Percentiles rank a stretch among this genome's conserved stretches.
Conservation (phyloP, 2,888 invertebrate species). For the Brachylomia viminalis region DNA sequence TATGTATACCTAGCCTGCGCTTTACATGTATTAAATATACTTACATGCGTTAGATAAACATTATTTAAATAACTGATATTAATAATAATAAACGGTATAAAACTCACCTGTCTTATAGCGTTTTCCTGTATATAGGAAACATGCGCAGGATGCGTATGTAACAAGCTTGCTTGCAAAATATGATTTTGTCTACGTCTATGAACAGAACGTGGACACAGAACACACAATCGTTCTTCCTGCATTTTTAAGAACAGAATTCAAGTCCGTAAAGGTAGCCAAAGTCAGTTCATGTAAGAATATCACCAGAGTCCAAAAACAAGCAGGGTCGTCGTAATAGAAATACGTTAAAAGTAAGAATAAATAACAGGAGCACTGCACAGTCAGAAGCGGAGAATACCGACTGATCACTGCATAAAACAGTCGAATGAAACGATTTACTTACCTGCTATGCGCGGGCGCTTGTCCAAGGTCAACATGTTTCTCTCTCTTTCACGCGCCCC, state of each 20-base stretch:
- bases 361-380: constrained; percentile 26
- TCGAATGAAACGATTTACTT: constrained; percentile 30
- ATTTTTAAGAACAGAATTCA: constrained; percentile 33
- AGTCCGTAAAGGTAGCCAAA: constrained; percentile 28
- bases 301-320: constrained; percentile 27
- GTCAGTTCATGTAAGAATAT: constrained; percentile 32
- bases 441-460: too few relatives aligned
- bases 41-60: constrained; percentile 27
- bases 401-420: constrained; percentile 27
- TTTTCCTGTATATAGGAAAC: constrained; percentile 28
- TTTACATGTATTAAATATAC: constrained; percentile 31
- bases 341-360: constrained; percentile 29
- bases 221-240: constrained; percentile 30
- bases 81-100: constrained; percentile 28
- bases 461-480: too few relatives aligned
- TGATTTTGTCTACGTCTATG: constrained; percentile 31
- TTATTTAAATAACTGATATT: constrained; percentile 32
- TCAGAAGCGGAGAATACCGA: constrained; percentile 29
- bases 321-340: constrained; percentile 27
- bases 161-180: constrained; percentile 29
- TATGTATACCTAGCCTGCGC: constrained; percentile 1
- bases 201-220: constrained; percentile 25
- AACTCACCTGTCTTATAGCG: constrained; percentile 29
- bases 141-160: constrained; percentile 29
- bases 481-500: too few relatives aligned